Percentiles rank a stretch among this genome's conserved stretches.
Evolutionary conservation across 2,888 invertebrate species (phyloP).

Genomic region (Acanthoscelides obtectus): DNA sequence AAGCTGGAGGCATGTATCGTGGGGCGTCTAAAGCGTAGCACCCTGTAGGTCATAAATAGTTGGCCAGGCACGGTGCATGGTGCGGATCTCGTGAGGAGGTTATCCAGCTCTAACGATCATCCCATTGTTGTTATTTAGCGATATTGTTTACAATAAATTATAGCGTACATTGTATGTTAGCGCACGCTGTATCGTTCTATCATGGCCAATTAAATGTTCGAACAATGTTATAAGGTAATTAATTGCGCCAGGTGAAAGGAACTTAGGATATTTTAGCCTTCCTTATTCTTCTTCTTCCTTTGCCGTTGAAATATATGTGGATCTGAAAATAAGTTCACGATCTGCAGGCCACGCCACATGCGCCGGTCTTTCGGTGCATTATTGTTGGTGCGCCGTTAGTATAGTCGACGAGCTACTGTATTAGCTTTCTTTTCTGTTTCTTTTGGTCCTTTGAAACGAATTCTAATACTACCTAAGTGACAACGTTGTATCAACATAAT

Average conservation of each 20-base stretch:
- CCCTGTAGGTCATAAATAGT: neutral
- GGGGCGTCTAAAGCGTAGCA: neutral
- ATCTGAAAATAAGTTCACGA: neutral
- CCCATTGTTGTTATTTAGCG: conserved; percentile 45
- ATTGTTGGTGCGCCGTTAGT: neutral
- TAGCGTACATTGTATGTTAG: conserved; percentile 42
- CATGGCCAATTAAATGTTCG: conserved; percentile 46
- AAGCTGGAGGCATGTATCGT: neutral
- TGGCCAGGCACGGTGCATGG: too few species aligned
- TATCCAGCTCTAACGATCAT: conserved; percentile 39
- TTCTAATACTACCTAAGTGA: too few species aligned
- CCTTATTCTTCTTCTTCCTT: neutral
- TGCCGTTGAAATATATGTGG: neutral
- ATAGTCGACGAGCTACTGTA: too few species aligned
- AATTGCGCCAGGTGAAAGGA: conserved; percentile 39
- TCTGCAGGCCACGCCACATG: neutral
- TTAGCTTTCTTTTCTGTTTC: too few species aligned
- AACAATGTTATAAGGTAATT: conserved; percentile 45
- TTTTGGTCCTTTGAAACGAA: too few species aligned
- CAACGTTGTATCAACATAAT: too few species aligned
- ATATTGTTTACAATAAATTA: conserved; percentile 46
- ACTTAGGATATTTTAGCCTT: conserved; percentile 25
- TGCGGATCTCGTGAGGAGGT: conserved; percentile 23
- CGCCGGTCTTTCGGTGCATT: neutral
- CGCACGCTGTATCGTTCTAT: conserved; percentile 42